Conservation (phyloP, 2,797 vertebrate genomes). For the Sciurus carolinensis region DNA sequence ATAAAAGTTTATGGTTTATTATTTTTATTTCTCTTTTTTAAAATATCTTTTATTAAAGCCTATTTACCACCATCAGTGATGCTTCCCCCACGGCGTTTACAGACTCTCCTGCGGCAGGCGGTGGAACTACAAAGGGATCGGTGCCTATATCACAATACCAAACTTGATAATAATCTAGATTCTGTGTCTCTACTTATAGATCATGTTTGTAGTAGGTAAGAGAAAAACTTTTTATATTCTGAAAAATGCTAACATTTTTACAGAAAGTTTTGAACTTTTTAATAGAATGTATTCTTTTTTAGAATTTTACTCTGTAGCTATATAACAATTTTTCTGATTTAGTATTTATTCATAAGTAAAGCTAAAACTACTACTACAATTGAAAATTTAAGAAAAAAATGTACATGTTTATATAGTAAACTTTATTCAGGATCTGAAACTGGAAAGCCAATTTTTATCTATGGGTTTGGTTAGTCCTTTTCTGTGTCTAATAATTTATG, state of each 20-base stretch:
- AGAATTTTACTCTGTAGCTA: background rate
- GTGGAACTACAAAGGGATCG: slow-evolving; percentile 98
- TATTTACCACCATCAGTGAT: slow-evolving; percentile 99
- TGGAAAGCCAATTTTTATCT: background rate
- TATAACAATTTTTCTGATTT: background rate
- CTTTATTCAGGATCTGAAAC: background rate
- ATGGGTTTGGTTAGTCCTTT: background rate
- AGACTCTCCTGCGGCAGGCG: slow-evolving; percentile 97
- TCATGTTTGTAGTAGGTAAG: slow-evolving; percentile 99
- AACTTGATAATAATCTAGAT: slow-evolving; percentile 97
- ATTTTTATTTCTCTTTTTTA: slow-evolving; percentile 61
- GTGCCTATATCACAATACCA: slow-evolving; percentile 99
- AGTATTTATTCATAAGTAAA: slow-evolving; percentile 24
- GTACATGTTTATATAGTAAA: background rate
- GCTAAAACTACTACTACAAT: background rate
- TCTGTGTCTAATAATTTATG: background rate
- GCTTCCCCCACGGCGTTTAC: slow-evolving; percentile 97
- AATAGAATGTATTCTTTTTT: slow-evolving; percentile 1
- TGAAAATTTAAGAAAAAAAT: background rate
- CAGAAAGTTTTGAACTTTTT: background rate
- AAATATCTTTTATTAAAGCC: slow-evolving; percentile 89
- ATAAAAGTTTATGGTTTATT: slow-evolving; percentile 64
- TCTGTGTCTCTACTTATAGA: slow-evolving; percentile 98
- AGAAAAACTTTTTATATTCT: slow-evolving; percentile 23
- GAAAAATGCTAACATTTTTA: background rate